These are phyloP conservation scores for Phodopus roborovskii DNA, from an alignment of 2,113 vertebrate species.

Conservation along the genomic window DNA sequence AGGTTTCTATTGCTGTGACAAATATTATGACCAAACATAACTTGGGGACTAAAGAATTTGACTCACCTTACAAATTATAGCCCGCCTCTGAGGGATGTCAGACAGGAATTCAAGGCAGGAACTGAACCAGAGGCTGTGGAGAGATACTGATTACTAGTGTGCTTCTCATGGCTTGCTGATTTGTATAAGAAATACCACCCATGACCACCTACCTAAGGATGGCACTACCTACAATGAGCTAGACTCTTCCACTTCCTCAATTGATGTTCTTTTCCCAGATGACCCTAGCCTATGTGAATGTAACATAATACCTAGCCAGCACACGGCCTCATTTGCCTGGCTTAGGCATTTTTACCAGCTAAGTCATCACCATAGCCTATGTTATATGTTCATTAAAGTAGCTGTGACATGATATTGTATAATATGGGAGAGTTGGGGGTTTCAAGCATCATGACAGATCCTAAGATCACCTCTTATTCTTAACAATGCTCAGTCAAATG, in stretches of 20 bases:
- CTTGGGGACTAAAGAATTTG: not conserved
- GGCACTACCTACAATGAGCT: not conserved
- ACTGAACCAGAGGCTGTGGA: not conserved
- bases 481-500: conserved; percentile 8
- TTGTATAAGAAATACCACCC: not conserved
- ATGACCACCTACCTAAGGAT: not conserved
- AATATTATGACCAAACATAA: not conserved
- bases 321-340: not conserved
- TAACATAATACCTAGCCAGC: not conserved
- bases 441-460: not conserved
- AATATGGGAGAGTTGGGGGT: not conserved
- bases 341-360: not conserved
- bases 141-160: too few relatives aligned
- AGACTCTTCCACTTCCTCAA: not conserved
- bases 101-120: not conserved
- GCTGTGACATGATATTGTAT: not conserved
- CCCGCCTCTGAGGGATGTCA: not conserved
- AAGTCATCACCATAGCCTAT: not conserved
- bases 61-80: not conserved
- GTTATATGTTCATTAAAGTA: not conserved
- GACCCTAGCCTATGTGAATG: not conserved
- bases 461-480: not conserved
- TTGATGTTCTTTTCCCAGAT: not conserved
- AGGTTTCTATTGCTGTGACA: not conserved
- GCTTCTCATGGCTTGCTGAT: not conserved